Base-by-base conservation (phyloP, 2,797 vertebrate species). In the Perodicticus potto region DNA sequence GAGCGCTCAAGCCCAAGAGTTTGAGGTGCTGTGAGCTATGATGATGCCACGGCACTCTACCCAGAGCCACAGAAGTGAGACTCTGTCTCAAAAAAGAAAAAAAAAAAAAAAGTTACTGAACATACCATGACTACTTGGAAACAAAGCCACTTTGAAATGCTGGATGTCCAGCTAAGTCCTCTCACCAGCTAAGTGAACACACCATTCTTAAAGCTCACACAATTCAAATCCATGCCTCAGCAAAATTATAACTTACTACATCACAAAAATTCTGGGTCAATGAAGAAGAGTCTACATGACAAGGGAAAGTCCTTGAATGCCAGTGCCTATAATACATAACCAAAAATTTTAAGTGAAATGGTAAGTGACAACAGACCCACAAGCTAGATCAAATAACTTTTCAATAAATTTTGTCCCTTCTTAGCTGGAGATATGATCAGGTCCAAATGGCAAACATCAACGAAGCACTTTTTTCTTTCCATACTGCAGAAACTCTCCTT, bases 211-310 rank as follows among this genome's bases (percentile, higher is more conserved):
- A 65, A 90, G 45, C 72, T 81, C 37, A 93, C 70, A 95, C 70
- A 86, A 84, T 65, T 76, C 92, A 96, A 89, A 94, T 37, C 65
- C 73, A 73, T 43, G 20, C 61, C 87, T 95, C 88, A 93, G 84
- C 53, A 94, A 92, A 87, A 92, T 29, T 83, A 14, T 34, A 86
- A 89, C 61, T 89, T n/a, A 74, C 86, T 49, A 74, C 40, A 74
- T 73, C 72, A 77, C 37, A 93, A 74, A 74, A 87, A 74, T 81
- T 74, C 67, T 57, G 49, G 73, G 84, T 82, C 93, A 92, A 29
- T 76, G 65, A 84, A 69, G 72, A 84, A 32, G 53, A 70, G 25
- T 32, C 67, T 77, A 9, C 17, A 40, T 10, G 45, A 25, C 72
- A 82, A 77, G 34, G 19, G 32, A 86, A 95, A 92, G 88, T 57